Conservation (phyloP, 2,888 invertebrate species). For the Tenthredo mesomela region DNA sequence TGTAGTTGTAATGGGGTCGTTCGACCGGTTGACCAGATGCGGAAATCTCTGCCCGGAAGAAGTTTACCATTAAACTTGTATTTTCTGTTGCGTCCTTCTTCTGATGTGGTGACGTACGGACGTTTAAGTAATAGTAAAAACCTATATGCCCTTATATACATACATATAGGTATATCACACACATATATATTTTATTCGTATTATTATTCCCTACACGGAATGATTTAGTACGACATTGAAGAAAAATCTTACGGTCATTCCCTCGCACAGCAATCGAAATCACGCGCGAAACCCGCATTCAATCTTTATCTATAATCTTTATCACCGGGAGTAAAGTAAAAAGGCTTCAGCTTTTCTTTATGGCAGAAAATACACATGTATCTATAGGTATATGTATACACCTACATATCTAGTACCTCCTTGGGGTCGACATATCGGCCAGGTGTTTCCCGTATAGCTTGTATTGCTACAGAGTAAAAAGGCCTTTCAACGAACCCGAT, state of each 20-base stretch:
- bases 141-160: not conserved
- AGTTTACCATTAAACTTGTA: slow-evolving; percentile 31
- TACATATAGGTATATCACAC: too few relatives aligned
- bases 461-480: slow-evolving; percentile 34
- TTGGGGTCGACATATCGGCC: not conserved
- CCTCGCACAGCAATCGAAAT: not conserved
- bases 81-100: not conserved
- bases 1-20: slow-evolving; percentile 33
- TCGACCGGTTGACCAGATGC: slow-evolving; percentile 50
- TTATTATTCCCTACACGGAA: not conserved
- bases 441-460: slow-evolving; percentile 18
- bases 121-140: not conserved
- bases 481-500: slow-evolving; percentile 29
- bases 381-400: too few relatives aligned
- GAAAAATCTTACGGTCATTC: not conserved
- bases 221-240: slow-evolving; percentile 3
- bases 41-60: slow-evolving; percentile 48
- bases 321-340: not conserved
- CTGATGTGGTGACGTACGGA: not conserved
- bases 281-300: not conserved
- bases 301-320: not conserved
- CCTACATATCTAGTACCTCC: not conserved
- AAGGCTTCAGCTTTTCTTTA: not conserved
- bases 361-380: not conserved
- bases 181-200: not conserved